Conservation (phyloP, 2,888 invertebrate species). For the Tinea pellionella region DNA sequence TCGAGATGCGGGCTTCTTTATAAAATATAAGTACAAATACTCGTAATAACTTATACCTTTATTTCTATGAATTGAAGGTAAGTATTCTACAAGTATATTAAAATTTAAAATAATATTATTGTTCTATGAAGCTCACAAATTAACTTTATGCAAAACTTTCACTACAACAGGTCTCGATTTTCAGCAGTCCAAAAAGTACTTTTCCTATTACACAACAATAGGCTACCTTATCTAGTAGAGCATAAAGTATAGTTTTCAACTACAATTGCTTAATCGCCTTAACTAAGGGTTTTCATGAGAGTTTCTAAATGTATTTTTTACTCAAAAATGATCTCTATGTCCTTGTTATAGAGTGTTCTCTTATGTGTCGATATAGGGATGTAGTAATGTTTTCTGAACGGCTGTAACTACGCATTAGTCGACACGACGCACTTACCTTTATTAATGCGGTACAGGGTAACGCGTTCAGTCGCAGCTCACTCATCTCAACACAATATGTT, state of each 20-base stretch:
- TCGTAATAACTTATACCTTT: no score
- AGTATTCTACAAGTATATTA: no score
- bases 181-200: conserved; percentile 30
- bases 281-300: conserved; percentile 39
- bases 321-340: not conserved
- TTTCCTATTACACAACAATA: not conserved
- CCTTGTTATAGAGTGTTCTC: not conserved
- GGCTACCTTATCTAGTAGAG: not conserved
- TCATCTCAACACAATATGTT: conserved; percentile 10
- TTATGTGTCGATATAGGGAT: not conserved
- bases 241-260: not conserved
- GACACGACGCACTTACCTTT: conserved; percentile 59
- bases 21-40: no score
- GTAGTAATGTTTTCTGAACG: conserved; percentile 43
- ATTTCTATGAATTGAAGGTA: no score
- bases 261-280: conserved; percentile 25
- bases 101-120: no score
- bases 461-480: conserved; percentile 30
- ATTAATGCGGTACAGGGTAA: conserved; percentile 60
- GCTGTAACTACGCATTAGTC: conserved; percentile 62
- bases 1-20: no score
- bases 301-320: not conserved
- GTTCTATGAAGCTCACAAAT: not conserved
- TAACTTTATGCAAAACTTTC: conserved; percentile 32
- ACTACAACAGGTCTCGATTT: conserved; percentile 28